A percentile compares a stretch with the other conserved stretches of the same genome.
Conservation (phyloP, 2,113 vertebrate genomes). For the Phrynocephalus versicolor region DNA sequence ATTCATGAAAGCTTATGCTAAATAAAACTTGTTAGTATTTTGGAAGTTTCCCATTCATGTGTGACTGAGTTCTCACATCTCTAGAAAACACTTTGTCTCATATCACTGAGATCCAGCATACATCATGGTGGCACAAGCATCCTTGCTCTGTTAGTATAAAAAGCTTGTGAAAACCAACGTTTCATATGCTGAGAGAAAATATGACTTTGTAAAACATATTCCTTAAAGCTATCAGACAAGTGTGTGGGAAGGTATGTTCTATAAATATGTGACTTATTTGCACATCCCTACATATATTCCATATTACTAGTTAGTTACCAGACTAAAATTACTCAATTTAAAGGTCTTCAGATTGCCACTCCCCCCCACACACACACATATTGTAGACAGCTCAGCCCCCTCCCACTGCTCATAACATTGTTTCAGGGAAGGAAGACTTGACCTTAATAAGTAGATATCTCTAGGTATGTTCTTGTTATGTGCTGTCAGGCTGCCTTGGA, state of each 20-base stretch:
- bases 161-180: neutral
- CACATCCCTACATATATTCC: neutral
- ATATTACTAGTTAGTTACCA: neutral
- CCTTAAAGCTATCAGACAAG: neutral
- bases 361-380: no score
- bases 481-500: no score
- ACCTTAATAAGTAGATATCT: neutral
- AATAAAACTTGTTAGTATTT: no score
- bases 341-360: neutral
- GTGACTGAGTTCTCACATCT: neutral
- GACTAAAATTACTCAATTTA: neutral
- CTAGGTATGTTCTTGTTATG: neutral
- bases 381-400: neutral
- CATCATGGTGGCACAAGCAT: neutral
- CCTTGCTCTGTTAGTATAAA: neutral
- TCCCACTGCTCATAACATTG: neutral
- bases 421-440: neutral
- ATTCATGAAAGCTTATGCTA: no score
- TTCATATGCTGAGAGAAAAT: neutral
- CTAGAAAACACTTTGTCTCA: neutral
- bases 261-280: neutral
- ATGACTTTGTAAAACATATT: neutral
- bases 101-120: neutral
- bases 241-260: neutral
- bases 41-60: neutral